A percentile compares a stretch with the other conserved stretches of the same genome.
phyloP scores from a whole-genome alignment of 2,888 invertebrate genomes.

The Dryocosmus kuriphilus region DNA sequence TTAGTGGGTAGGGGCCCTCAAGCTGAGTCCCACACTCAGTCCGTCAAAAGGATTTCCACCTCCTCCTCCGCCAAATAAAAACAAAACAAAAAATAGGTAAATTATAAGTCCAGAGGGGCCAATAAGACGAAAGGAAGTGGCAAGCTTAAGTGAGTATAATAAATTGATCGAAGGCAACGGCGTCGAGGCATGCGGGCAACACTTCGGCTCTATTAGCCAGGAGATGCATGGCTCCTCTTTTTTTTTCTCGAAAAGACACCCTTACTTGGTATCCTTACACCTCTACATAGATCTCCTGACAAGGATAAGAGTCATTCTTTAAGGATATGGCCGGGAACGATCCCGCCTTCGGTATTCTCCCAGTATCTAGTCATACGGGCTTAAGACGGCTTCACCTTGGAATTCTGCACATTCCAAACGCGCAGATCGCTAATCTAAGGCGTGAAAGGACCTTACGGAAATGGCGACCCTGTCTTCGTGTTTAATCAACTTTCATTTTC shows the following conservation, averaged over 20 bases:
- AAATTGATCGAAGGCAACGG: conserved; percentile 66
- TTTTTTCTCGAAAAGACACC: conserved; percentile 58
- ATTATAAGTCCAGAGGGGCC: conserved; percentile 43
- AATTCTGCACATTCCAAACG: conserved; percentile 35
- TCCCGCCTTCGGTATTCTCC: conserved; percentile 31
- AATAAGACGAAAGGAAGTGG: conserved; percentile 51
- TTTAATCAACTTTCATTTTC: conserved; percentile 37
- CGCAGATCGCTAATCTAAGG: conserved; percentile 25
- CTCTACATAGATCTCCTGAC: conserved; percentile 50
- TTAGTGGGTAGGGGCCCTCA: too few species aligned
- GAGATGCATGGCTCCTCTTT: conserved; percentile 62
- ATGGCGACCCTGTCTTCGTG: conserved; percentile 8
- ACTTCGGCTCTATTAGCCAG: conserved; percentile 63
- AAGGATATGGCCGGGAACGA: conserved; percentile 46
- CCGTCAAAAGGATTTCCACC: too few species aligned
- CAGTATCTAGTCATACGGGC: conserved; percentile 28
- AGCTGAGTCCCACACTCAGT: too few species aligned
- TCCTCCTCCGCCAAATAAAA: too few species aligned
- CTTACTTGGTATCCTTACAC: conserved; percentile 49
- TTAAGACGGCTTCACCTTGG: conserved; percentile 27
- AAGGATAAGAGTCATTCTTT: conserved; percentile 57
- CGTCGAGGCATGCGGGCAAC: conserved; percentile 66
- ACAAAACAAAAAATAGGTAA: too few species aligned
- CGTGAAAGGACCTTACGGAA: conserved; percentile 3
- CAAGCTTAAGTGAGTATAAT: conserved; percentile 66